Percentiles rank a stretch among this genome's conserved stretches.
Conservation (phyloP, 2,113 vertebrate species). For the Thalassoma bifasciatum region DNA sequence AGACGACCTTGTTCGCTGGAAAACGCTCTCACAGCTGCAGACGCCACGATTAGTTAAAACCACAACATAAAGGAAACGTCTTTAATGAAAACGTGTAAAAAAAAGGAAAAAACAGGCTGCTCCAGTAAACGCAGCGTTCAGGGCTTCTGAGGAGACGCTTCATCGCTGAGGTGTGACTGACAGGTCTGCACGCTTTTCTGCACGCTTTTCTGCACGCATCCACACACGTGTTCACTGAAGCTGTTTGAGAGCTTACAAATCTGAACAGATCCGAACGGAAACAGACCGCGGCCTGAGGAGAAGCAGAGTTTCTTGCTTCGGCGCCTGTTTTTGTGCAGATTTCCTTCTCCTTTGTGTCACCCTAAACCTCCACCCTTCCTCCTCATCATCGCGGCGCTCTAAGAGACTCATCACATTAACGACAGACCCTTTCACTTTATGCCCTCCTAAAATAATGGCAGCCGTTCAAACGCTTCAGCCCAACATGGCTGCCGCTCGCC, state of each 20-base stretch:
- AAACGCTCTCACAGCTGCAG: too few species aligned
- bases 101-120: too few species aligned
- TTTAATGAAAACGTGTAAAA: too few species aligned
- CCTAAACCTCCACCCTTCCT: neutral
- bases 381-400: neutral
- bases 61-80: too few species aligned
- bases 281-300: neutral
- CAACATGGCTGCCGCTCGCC: constrained; percentile 58
- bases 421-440: constrained; percentile 14
- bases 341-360: constrained; percentile 1
- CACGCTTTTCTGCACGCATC: neutral
- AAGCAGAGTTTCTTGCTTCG: neutral
- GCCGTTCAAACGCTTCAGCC: constrained; percentile 39
- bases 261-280: neutral
- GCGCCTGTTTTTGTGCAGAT: neutral
- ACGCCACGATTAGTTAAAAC: too few species aligned
- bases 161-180: too few species aligned
- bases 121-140: too few species aligned
- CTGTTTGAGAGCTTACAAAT: too few species aligned
- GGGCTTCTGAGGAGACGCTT: too few species aligned
- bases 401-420: constrained; percentile 20
- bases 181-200: too few species aligned
- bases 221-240: constrained; percentile 22
- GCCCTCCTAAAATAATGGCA: constrained; percentile 39
- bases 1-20: too few species aligned